Conservation (phyloP, 2,888 invertebrate genomes). For the Mimas tiliae region DNA sequence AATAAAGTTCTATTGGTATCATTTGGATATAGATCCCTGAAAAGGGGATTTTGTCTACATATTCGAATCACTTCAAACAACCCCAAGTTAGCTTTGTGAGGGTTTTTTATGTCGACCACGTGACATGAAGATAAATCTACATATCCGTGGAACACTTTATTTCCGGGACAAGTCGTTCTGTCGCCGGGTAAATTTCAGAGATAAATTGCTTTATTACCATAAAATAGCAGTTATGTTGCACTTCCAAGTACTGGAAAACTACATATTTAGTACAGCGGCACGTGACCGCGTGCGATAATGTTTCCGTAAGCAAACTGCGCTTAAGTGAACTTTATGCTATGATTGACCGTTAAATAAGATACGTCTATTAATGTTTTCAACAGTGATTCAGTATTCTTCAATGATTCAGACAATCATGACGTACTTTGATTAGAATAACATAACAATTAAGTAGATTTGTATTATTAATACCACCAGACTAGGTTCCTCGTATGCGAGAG, state of each 20-base stretch:
- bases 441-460: neutral
- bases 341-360: slow-evolving; percentile 11
- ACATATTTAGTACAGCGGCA: slow-evolving; percentile 44
- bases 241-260: slow-evolving; percentile 23
- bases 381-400: slow-evolving; percentile 8
- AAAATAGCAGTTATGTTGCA: slow-evolving; percentile 70
- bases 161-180: slow-evolving; percentile 83
- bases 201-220: slow-evolving; percentile 75
- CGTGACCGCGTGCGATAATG: slow-evolving; percentile 55
- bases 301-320: slow-evolving; percentile 28
- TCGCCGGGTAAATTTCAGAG: slow-evolving; percentile 73
- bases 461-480: no score
- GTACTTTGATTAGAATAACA: neutral
- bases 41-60: slow-evolving; percentile 18
- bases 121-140: slow-evolving; percentile 57
- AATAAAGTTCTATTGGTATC: no score
- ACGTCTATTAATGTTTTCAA: slow-evolving; percentile 14
- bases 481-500: no score
- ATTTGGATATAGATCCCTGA: no score
- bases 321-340: slow-evolving; percentile 13
- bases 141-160: slow-evolving; percentile 63
- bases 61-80: slow-evolving; percentile 29
- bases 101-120: slow-evolving; percentile 35
- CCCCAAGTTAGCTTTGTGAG: slow-evolving; percentile 31
- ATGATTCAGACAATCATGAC: neutral